A percentile compares a stretch with the other conserved stretches of the same genome.
Conservation (phyloP, 2,113 vertebrate species). For the Vicugna pacos region DNA sequence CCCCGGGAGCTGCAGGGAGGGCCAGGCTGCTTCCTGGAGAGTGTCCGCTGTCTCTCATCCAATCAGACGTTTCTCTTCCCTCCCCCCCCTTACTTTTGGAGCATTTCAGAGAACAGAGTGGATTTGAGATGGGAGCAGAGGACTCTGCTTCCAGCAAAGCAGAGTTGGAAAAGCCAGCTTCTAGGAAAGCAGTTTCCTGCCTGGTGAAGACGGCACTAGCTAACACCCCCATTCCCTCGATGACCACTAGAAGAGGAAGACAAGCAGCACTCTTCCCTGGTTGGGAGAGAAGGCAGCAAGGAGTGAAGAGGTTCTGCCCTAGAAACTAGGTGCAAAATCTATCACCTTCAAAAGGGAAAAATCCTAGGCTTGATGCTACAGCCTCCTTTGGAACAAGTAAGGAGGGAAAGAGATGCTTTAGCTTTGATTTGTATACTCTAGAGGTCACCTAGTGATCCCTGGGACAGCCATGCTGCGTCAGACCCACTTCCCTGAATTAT, state of each 20-base stretch:
- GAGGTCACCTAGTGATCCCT: background rate
- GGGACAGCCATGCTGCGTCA: background rate
- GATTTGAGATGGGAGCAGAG: background rate
- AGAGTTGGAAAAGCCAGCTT: background rate
- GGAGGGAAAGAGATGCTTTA: background rate
- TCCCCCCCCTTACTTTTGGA: background rate
- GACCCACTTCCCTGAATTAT: background rate
- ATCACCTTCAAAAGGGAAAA: background rate
- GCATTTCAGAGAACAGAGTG: background rate
- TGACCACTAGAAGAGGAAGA: background rate
- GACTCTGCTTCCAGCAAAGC: background rate
- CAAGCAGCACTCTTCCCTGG: background rate
- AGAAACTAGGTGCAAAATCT: background rate
- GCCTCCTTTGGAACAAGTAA: background rate
- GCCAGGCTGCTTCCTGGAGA: background rate
- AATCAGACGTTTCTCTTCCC: background rate
- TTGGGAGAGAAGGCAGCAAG: background rate
- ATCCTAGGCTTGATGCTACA: background rate
- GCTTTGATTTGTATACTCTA: background rate
- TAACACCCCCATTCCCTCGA: background rate
- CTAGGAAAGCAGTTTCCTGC: background rate
- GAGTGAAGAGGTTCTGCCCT: background rate
- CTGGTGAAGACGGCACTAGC: background rate
- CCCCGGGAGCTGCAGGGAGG: background rate
- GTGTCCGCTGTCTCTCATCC: background rate